Evolutionary conservation across 2,888 invertebrate species (phyloP).

Genomic region (Zhengitettix transpicula): DNA sequence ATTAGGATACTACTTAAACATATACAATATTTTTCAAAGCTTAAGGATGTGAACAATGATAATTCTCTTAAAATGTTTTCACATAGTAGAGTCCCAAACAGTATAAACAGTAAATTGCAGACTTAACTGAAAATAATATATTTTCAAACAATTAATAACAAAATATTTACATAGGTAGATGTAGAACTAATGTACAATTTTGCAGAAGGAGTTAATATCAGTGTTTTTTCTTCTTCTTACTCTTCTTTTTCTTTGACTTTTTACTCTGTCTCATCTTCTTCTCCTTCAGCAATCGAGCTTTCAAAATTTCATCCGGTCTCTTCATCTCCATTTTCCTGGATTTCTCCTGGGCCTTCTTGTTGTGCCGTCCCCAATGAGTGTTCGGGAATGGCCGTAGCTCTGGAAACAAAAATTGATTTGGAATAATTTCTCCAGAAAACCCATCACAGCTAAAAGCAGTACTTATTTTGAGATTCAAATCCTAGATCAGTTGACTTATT

Average conservation of each 20-base stretch:
- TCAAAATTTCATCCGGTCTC: conserved; percentile 61
- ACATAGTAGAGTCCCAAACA: too few species aligned
- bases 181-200: too few species aligned
- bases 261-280: conserved; percentile 19
- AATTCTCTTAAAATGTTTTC: too few species aligned
- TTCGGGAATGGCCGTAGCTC: conserved; percentile 24
- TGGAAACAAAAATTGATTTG: conserved; percentile 1
- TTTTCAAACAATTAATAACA: too few species aligned
- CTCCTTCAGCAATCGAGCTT: conserved; percentile 46
- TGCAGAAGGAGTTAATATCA: not conserved
- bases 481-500: not conserved
- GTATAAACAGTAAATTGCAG: too few species aligned
- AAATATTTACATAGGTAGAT: too few species aligned
- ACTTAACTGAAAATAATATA: too few species aligned
- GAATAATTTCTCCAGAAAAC: not conserved
- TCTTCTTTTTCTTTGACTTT: not conserved
- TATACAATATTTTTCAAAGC: too few species aligned
- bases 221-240: not conserved
- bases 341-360: conserved; percentile 45
- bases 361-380: conserved; percentile 65
- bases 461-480: not conserved
- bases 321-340: conserved; percentile 40
- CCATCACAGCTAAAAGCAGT: too few species aligned
- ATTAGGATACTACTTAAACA: too few species aligned
- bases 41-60: too few species aligned